Base-by-base conservation (phyloP, 2,888 invertebrate genomes). In the Apodemia zela region DNA sequence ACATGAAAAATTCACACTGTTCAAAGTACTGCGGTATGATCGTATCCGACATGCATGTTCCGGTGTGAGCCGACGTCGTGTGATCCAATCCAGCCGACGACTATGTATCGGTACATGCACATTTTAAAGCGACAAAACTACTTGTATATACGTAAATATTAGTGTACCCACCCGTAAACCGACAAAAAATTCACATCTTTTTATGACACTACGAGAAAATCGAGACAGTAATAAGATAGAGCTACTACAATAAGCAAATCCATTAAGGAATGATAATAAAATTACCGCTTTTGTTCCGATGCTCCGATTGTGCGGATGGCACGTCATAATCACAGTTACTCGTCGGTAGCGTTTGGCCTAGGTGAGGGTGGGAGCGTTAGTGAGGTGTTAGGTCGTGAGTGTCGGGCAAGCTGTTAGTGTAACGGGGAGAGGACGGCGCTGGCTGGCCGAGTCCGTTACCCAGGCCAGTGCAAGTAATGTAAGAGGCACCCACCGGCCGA, bases 221-320 rank as follows among this genome's bases (percentile, higher is more conserved):
- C 86, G 89, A 89, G 87, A 89, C 89, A 87, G 88, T 86, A 84
- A 42, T 42, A 42, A 88, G 84, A 84, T 80, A 87, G 89, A 89
- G 88, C 89, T 87, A 89, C 89, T 89, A 89, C 89, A 87, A 76
- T 85, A 89, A 89, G 89, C 89, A 82, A 89, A 85, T 89, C 89
- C 89, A 89, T 88, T 85, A 84, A 87, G 84, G 86, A 84, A 87
- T 87, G 85, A 85, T 83, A 89, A 89, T 83, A 87, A 84, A 84
- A 80, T 89, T 89, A 89, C 90, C 89, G 89, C 83, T 80, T 72
- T 77, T 78, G 76, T 76, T 86, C 86, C 81, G 84, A 76, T 81
- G 86, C 82, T 84, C 85, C 84, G 83, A 80, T 57, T 25, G 62
- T 62, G 62, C 85, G 85, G 82, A 81, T 82, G 86, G 86, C 84